These are phyloP conservation scores for Tenrec ecaudatus DNA, from an alignment of 2,113 vertebrate genomes.

Conservation along the genomic window DNA sequence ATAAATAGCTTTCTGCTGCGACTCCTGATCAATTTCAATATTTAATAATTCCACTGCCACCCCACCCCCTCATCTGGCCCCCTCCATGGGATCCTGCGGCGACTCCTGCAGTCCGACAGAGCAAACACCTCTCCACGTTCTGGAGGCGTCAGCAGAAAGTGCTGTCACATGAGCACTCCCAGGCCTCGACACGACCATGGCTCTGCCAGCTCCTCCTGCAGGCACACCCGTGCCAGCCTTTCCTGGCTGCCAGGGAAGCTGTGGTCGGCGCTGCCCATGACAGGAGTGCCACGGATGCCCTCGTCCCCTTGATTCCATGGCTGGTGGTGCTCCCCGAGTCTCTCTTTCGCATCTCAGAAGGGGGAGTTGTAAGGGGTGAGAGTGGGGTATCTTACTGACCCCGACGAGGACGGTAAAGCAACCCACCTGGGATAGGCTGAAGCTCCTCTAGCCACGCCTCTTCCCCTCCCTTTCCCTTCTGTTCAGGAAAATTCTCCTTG, in stretches of 20 bases:
- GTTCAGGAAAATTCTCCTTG: not conserved
- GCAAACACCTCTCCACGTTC: slow-evolving; percentile 54
- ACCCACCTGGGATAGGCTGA: not conserved
- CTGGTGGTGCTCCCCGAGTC: not conserved
- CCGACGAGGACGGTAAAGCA: not conserved
- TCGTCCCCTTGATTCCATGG: not conserved
- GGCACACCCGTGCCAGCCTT: not conserved
- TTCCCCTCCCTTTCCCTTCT: slow-evolving; percentile 44
- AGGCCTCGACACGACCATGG: slow-evolving; percentile 62
- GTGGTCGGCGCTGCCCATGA: not conserved
- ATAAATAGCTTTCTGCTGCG: slow-evolving; percentile 80
- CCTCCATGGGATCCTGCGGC: slow-evolving; percentile 21
- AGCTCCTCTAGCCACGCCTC: not conserved
- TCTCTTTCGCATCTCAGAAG: not conserved
- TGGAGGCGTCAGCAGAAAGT: slow-evolving; percentile 71
- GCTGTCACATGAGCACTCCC: slow-evolving; percentile 16
- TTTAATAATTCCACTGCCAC: slow-evolving; percentile 74
- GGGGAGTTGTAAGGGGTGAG: not conserved
- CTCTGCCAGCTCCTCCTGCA: slow-evolving; percentile 27
- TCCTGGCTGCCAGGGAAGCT: slow-evolving; percentile 5
- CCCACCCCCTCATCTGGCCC: slow-evolving; percentile 63
- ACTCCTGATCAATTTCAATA: slow-evolving; percentile 80
- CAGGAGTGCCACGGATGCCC: accelerated
- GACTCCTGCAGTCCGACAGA: not conserved
- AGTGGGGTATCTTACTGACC: not conserved